Conservation (phyloP, 2,113 vertebrate species). For the Megaleporinus macrocephalus region DNA sequence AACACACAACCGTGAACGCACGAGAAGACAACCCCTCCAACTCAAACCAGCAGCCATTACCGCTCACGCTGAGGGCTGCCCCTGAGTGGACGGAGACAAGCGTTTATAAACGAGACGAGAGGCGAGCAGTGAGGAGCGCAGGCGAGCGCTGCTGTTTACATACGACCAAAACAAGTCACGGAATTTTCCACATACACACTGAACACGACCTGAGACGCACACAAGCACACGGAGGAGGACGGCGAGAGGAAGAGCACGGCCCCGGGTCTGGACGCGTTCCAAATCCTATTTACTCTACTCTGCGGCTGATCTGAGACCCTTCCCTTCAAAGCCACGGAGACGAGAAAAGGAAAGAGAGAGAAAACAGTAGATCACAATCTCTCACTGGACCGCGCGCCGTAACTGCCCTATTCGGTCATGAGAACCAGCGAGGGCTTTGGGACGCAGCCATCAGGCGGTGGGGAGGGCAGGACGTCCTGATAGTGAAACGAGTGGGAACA, state of each 20-base stretch:
- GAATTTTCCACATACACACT: not conserved
- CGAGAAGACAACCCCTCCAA: not conserved
- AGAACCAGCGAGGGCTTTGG: constrained; percentile 40
- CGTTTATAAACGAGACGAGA: not conserved
- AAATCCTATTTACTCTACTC: not conserved
- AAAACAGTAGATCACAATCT: constrained; percentile 3
- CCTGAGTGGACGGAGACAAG: not conserved
- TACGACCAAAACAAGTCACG: not conserved
- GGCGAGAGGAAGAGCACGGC: not conserved
- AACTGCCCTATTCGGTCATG: constrained; percentile 56
- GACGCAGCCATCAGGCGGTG: constrained; percentile 26
- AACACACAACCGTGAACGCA: not conserved
- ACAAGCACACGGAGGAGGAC: not conserved
- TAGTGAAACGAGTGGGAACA: constrained; percentile 35
- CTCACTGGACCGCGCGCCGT: constrained; percentile 3
- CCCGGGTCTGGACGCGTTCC: not conserved
- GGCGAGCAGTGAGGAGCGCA: not conserved
- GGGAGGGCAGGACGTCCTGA: constrained; percentile 40
- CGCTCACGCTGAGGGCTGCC: not conserved
- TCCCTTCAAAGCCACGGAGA: not conserved
- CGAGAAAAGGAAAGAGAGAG: not conserved
- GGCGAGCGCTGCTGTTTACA: not conserved
- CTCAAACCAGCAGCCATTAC: not conserved
- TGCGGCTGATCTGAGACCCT: not conserved
- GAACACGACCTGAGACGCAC: not conserved